A percentile compares a stretch with the other conserved stretches of the same genome.
Conservation (phyloP, 2,888 invertebrate genomes). For the Mesoligia furuncula region DNA sequence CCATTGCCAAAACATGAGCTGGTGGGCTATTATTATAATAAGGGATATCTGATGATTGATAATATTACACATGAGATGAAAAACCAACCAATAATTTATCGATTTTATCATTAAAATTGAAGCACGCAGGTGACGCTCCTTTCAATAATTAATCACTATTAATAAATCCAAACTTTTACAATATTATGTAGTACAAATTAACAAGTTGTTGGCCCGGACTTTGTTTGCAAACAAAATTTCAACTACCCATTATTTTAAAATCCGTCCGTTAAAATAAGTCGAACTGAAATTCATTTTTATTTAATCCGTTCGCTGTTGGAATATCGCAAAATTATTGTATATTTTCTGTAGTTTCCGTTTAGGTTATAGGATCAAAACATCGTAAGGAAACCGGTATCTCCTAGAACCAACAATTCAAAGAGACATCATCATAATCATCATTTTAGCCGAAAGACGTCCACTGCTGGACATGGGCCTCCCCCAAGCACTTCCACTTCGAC, state of each 20-base stretch:
- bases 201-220: not conserved
- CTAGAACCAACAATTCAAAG: too few species aligned
- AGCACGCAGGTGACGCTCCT: conserved; percentile 7
- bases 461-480: too few species aligned
- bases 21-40: not conserved
- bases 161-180: conserved; percentile 21
- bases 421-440: too few species aligned
- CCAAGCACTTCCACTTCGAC: too few species aligned
- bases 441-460: too few species aligned
- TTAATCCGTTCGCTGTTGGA: not conserved
- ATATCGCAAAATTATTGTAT: not conserved
- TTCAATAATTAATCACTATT: conserved; percentile 21
- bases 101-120: conserved; percentile 6
- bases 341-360: not conserved
- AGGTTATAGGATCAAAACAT: not conserved
- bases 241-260: not conserved
- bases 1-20: not conserved
- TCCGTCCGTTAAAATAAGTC: too few species aligned
- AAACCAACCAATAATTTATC: not conserved
- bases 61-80: not conserved
- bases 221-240: conserved; percentile 1
- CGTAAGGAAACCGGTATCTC: too few species aligned
- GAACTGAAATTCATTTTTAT: not conserved
- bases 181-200: not conserved
- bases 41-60: not conserved